Evolutionary conservation across 2,797 vertebrate species (phyloP).

Genomic region (Scarus forsteni): DNA sequence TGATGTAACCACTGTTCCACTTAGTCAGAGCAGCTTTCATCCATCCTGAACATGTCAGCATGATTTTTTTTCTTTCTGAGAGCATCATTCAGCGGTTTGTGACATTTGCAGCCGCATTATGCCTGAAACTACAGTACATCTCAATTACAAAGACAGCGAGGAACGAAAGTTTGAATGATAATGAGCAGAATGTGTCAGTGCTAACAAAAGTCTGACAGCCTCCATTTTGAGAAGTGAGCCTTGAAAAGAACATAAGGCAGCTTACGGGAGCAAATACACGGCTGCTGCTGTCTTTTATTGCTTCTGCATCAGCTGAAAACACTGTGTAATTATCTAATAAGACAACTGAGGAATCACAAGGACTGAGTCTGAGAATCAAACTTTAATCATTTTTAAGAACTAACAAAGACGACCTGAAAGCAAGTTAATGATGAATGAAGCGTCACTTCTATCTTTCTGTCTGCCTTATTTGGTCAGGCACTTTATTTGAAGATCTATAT

Average conservation of each 20-base stretch:
- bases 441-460: too few relatives aligned
- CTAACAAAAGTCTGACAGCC: slow-evolving; percentile 65
- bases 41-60: background rate
- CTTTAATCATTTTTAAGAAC: too few relatives aligned
- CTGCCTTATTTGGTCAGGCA: too few relatives aligned
- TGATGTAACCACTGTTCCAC: slow-evolving; percentile 5
- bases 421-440: too few relatives aligned
- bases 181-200: slow-evolving; percentile 58
- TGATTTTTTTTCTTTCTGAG: background rate
- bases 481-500: too few relatives aligned
- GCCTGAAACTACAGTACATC: slow-evolving; percentile 35
- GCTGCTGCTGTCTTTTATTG: slow-evolving; percentile 32
- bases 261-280: slow-evolving; percentile 57
- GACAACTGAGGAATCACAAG: too few relatives aligned
- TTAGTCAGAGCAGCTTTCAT: slow-evolving; percentile 30
- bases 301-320: slow-evolving; percentile 30
- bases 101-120: slow-evolving; percentile 35
- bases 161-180: slow-evolving; percentile 58
- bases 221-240: slow-evolving; percentile 31
- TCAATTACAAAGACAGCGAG: slow-evolving; percentile 68
- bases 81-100: slow-evolving; percentile 36
- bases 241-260: slow-evolving; percentile 42
- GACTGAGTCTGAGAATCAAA: too few relatives aligned
- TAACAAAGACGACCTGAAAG: too few relatives aligned
- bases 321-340: slow-evolving; percentile 26